These are phyloP conservation scores for Drosophila histrio DNA, from an alignment of 2,888 invertebrate genomes.

Conservation along the genomic window DNA sequence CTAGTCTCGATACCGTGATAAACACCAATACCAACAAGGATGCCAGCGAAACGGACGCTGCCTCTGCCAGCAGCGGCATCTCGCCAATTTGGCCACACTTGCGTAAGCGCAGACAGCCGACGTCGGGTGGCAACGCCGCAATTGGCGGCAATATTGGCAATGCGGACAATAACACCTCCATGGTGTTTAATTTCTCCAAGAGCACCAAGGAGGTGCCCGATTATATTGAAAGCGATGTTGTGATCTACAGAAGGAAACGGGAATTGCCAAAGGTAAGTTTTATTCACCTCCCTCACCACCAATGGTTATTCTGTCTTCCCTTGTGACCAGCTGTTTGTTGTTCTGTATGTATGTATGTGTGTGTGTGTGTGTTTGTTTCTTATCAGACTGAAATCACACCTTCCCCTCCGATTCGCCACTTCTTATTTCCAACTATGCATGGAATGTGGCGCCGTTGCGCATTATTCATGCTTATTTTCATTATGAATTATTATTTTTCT, in stretches of 20 bases:
- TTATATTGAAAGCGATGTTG: conserved; percentile 95
- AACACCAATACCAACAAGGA: conserved; percentile 67
- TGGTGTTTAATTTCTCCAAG: conserved; percentile 93
- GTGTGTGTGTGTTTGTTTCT: conserved; percentile 23
- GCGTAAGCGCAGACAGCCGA: conserved; percentile 74
- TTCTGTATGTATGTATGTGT: neutral
- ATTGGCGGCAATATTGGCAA: conserved; percentile 38
- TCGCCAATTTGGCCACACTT: conserved; percentile 78
- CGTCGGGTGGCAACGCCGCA: conserved; percentile 21
- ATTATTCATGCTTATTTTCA: conserved; percentile 67
- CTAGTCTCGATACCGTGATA: conserved; percentile 82
- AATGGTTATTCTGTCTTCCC: neutral
- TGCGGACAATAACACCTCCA: conserved; percentile 87
- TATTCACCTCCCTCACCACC: too few relatives aligned
- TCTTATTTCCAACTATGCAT: conserved; percentile 7
- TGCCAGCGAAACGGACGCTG: conserved; percentile 71
- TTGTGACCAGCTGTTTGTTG: conserved; percentile 29
- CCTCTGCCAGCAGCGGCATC: conserved; percentile 22
- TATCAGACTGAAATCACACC: conserved; percentile 32
- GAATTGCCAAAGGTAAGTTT: conserved; percentile 90
- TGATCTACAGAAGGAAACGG: conserved; percentile 88
- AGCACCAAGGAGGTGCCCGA: conserved; percentile 94
- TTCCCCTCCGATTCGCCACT: neutral
- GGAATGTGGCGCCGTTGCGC: conserved; percentile 58
- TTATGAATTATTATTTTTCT: conserved; percentile 55